Conservation (phyloP, 2,888 invertebrate species). For the Osmoderma eremita region DNA sequence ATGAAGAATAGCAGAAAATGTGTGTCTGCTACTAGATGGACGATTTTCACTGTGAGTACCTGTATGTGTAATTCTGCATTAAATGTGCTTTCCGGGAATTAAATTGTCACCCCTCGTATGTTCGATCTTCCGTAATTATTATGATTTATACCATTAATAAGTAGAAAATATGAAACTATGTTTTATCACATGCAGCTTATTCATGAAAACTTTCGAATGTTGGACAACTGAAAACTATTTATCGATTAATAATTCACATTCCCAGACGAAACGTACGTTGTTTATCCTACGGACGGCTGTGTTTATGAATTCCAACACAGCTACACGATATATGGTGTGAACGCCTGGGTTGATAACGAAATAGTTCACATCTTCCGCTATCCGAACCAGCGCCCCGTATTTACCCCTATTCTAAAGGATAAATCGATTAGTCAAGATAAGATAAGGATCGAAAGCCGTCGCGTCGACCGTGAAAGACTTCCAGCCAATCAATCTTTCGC, state of each 20-base stretch:
- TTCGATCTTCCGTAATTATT: too few relatives aligned
- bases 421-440: constrained; percentile 36
- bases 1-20: too few relatives aligned
- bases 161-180: too few relatives aligned
- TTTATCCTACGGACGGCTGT: constrained; percentile 32
- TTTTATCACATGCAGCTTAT: too few relatives aligned
- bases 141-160: too few relatives aligned
- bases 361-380: constrained; percentile 6
- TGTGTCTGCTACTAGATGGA: too few relatives aligned
- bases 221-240: constrained; percentile 10
- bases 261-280: constrained; percentile 34
- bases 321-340: constrained; percentile 8
- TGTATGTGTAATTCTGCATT: too few relatives aligned
- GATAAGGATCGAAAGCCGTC: constrained; percentile 33
- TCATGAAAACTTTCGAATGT: constrained; percentile 9
- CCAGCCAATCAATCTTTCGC: constrained; percentile 38
- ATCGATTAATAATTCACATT: constrained; percentile 34
- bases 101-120: too few relatives aligned
- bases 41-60: too few relatives aligned
- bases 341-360: constrained; percentile 25
- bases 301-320: constrained; percentile 33
- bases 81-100: too few relatives aligned
- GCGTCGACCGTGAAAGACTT: constrained; percentile 32
- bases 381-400: constrained; percentile 2
- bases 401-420: constrained; percentile 31